Evolutionary conservation across 2,797 vertebrate genomes (phyloP).

Genomic region (Yasuhikotakia modesta): DNA sequence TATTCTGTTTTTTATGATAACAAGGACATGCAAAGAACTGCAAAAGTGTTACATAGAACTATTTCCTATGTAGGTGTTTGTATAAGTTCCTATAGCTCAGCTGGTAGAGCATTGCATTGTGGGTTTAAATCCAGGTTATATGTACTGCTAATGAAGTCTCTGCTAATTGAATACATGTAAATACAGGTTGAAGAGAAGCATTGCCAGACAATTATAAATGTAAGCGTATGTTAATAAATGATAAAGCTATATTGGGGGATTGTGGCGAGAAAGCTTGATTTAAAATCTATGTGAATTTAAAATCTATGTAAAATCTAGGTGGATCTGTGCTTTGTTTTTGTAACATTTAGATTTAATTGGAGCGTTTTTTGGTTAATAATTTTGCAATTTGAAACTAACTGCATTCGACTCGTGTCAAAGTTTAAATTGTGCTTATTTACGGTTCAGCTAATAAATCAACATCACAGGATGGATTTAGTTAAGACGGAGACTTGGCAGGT

Average conservation of each 20-base stretch:
- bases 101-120: no score
- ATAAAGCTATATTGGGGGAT: no score
- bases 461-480: constrained; percentile 64
- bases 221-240: background rate
- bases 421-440: constrained; percentile 67
- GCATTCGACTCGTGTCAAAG: constrained; percentile 53
- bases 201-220: background rate
- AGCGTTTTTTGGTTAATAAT: constrained; percentile 55
- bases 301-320: background rate
- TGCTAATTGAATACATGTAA: no score
- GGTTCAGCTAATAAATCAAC: constrained; percentile 71
- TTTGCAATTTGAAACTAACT: constrained; percentile 40
- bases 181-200: background rate
- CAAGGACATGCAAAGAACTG: background rate
- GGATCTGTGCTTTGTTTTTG: background rate
- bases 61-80: no score
- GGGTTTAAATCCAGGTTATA: no score
- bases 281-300: no score
- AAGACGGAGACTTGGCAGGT: constrained; percentile 65
- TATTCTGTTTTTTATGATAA: no score
- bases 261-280: no score
- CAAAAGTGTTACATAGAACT: background rate
- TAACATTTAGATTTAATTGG: background rate
- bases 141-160: no score
- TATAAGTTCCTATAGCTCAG: no score